Percentiles rank a stretch among this genome's conserved stretches.
Evolutionary conservation across 2,888 invertebrate species (phyloP).

Genomic region (Agriopis aurantiaria): DNA sequence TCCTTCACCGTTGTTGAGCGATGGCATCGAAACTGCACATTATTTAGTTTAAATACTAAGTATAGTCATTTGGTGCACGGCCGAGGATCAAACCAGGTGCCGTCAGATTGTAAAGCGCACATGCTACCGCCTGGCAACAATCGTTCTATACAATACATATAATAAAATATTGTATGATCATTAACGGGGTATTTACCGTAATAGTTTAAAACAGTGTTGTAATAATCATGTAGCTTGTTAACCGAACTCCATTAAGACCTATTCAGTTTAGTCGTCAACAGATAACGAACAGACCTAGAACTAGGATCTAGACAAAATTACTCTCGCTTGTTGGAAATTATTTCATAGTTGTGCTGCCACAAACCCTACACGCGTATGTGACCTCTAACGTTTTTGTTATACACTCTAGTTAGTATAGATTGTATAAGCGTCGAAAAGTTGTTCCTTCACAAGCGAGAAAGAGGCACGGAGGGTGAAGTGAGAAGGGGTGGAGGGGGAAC

Average conservation of each 20-base stretch:
- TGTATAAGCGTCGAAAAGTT: conserved; percentile 22
- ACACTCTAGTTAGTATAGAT: not conserved
- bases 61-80: too few species aligned
- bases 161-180: too few species aligned
- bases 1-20: too few species aligned
- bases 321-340: not conserved
- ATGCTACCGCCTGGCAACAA: too few species aligned
- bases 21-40: too few species aligned
- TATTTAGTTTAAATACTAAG: too few species aligned
- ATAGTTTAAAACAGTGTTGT: too few species aligned
- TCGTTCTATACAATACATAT: too few species aligned
- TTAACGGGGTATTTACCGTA: too few species aligned
- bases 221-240: not conserved
- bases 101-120: too few species aligned
- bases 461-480: not conserved
- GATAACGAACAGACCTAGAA: not conserved
- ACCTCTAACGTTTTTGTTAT: conserved; percentile 10
- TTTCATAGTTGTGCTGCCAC: not conserved
- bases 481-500: conserved; percentile 1
- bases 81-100: too few species aligned
- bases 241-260: not conserved
- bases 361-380: conserved; percentile 1
- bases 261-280: not conserved
- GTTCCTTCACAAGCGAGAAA: conserved; percentile 19
- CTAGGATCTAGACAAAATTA: not conserved